Percentiles rank a stretch among this genome's conserved stretches.
These are phyloP conservation scores for Euura lappo DNA, from an alignment of 1,140 invertebrate genomes.

Conservation along the genomic window DNA sequence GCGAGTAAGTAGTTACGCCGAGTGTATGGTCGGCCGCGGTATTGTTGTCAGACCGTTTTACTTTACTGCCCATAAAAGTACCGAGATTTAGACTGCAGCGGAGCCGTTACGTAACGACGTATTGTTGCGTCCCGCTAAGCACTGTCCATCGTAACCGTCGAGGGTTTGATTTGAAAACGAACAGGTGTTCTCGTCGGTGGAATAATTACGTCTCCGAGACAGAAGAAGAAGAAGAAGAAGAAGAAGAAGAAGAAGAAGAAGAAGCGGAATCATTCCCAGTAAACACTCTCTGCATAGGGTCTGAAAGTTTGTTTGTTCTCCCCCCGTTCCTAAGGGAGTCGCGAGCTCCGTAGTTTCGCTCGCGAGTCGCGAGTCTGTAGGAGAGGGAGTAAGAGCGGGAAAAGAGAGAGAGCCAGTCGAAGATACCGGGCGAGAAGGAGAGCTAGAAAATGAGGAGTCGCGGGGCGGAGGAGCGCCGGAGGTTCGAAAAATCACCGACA, in stretches of 20 bases:
- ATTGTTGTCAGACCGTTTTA: conserved; percentile 58
- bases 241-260: background rate
- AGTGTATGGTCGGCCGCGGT: conserved; percentile 13
- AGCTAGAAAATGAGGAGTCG: conserved; percentile 10
- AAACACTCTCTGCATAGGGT: too few species aligned
- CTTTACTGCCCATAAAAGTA: conserved; percentile 61
- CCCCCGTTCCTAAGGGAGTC: too few species aligned
- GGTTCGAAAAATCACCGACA: conserved; percentile 45
- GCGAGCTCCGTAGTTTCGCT: too few species aligned
- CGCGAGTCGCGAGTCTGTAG: background rate
- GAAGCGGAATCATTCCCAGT: background rate
- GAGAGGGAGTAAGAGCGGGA: background rate
- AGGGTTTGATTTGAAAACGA: too few species aligned
- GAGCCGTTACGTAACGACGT: conserved; percentile 52
- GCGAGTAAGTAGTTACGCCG: background rate
- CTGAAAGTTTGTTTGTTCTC: too few species aligned
- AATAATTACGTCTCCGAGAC: too few species aligned
- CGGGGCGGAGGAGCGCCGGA: conserved; percentile 30
- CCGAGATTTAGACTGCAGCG: conserved; percentile 60
- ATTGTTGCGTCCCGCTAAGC: conserved; percentile 28
- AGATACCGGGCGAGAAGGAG: background rate
- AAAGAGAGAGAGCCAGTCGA: too few species aligned
- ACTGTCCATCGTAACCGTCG: background rate
- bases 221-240: background rate
- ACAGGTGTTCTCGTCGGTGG: too few species aligned